These are phyloP conservation scores for Falco biarmicus DNA, from an alignment of 2,797 vertebrate genomes.

Conservation along the genomic window DNA sequence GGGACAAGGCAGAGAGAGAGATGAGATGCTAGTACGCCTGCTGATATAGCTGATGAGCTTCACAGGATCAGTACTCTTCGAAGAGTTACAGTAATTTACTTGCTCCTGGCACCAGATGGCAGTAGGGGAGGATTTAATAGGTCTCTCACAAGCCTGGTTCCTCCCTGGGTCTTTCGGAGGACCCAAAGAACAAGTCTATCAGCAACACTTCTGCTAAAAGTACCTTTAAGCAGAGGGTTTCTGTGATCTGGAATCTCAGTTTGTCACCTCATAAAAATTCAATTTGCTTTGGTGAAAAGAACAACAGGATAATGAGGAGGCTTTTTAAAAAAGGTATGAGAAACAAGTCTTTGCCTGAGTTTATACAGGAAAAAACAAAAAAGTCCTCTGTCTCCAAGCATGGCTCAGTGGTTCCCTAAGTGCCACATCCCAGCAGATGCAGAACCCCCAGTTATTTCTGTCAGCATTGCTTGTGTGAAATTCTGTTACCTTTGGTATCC, in stretches of 20 bases:
- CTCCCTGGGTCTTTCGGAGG: not conserved
- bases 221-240: not conserved
- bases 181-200: not conserved
- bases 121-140: constrained; percentile 41
- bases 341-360: not conserved
- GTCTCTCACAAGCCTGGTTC: not conserved
- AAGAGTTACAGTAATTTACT: constrained; percentile 25
- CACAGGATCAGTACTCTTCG: not conserved
- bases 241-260: not conserved
- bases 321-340: not conserved
- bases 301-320: not conserved
- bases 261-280: not conserved
- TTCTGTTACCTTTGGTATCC: not conserved
- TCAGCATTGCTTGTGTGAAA: not conserved
- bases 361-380: not conserved
- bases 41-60: not conserved
- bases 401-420: not conserved
- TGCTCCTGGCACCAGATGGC: constrained; percentile 55
- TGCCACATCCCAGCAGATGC: not conserved
- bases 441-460: not conserved
- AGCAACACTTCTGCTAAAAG: not conserved
- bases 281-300: not conserved
- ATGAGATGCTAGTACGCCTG: not conserved
- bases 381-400: not conserved
- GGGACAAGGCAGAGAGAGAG: not conserved